Evolutionary conservation across 1,140 invertebrate species (phyloP).

Genomic region (Nautilus pompilius): DNA sequence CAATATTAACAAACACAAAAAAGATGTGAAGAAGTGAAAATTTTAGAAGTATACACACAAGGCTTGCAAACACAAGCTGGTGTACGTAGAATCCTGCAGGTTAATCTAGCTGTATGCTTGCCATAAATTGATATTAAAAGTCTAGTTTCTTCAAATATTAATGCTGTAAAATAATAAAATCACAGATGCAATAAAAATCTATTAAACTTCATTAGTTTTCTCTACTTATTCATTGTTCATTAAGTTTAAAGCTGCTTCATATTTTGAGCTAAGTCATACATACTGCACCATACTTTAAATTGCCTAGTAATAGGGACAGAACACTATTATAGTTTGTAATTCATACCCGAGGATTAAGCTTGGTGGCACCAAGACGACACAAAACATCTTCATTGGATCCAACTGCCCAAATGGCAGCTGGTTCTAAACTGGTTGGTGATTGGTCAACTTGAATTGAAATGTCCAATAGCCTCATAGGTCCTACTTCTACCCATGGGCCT

Average conservation of each 20-base stretch:
- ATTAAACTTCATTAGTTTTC: too few relatives aligned
- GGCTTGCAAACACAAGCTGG: too few relatives aligned
- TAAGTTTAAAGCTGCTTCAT: too few relatives aligned
- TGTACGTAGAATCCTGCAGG: too few relatives aligned
- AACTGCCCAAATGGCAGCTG: constrained; percentile 73
- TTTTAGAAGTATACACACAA: too few relatives aligned
- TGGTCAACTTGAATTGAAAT: constrained; percentile 69
- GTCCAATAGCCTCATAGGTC: constrained; percentile 78
- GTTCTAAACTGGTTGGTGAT: constrained; percentile 2
- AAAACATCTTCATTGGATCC: constrained; percentile 79
- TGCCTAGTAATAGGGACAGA: neutral
- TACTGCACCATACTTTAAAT: neutral
- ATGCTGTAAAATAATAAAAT: too few relatives aligned
- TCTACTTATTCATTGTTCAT: too few relatives aligned
- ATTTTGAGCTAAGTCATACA: neutral
- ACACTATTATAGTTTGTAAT: neutral
- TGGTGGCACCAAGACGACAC: constrained; percentile 72
- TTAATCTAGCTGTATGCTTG: too few relatives aligned
- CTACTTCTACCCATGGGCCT: constrained; percentile 83
- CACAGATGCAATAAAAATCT: too few relatives aligned
- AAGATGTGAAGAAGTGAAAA: neutral
- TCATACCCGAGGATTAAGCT: constrained; percentile 65
- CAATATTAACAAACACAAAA: neutral
- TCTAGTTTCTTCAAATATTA: too few relatives aligned
- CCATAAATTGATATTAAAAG: too few relatives aligned